Evolutionary conservation across 2,113 vertebrate species (phyloP).

Genomic region (Maccullochella peelii): DNA sequence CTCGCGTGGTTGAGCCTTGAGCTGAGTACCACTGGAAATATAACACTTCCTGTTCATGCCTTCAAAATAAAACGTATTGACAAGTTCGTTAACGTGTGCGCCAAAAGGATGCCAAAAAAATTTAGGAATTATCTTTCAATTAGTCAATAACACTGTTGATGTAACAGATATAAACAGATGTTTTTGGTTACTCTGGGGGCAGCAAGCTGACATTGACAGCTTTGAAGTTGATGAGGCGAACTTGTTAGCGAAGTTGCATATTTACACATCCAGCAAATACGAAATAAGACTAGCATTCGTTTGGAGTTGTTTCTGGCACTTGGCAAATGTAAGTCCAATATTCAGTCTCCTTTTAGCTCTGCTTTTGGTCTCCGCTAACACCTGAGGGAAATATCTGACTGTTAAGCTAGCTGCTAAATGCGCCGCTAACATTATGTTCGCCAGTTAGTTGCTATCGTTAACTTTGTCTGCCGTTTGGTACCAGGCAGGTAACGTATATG

Average conservation of each 20-base stretch:
- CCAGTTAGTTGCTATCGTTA: background rate
- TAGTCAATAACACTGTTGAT: no score
- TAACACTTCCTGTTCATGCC: background rate
- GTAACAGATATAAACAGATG: no score
- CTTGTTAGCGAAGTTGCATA: background rate
- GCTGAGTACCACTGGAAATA: conserved; percentile 16
- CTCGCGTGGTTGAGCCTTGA: conserved; percentile 51
- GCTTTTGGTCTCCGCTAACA: no score
- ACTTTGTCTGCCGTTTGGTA: background rate
- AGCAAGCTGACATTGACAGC: no score
- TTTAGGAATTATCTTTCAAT: no score
- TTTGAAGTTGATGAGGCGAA: no score
- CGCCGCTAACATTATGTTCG: no score
- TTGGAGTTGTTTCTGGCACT: background rate
- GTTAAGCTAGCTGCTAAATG: no score
- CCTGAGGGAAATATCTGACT: no score
- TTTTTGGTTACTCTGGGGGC: no score
- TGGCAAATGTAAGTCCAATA: background rate
- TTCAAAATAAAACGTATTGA: conserved; percentile 48
- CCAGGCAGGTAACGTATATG: background rate
- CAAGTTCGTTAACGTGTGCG: background rate
- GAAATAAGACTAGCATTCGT: no score
- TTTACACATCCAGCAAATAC: background rate
- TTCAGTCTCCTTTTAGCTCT: background rate
- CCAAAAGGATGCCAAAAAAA: background rate